A percentile compares a stretch with the other conserved stretches of the same genome.
phyloP scores from a whole-genome alignment of 2,888 invertebrate species.

The Caenorhabditis sinica region DNA sequence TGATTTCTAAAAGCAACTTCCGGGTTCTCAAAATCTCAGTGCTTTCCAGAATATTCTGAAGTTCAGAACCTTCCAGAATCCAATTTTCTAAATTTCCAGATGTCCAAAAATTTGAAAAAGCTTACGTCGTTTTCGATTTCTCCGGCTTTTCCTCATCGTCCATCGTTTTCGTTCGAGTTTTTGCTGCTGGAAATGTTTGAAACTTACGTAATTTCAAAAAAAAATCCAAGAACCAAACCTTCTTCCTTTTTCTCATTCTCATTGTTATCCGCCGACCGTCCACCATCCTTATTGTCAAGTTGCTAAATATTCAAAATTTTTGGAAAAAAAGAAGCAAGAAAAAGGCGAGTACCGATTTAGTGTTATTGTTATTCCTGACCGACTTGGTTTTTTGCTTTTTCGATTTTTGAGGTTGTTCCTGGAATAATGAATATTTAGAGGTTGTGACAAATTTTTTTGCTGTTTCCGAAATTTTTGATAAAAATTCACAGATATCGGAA shows the following conservation, averaged over 20 bases:
- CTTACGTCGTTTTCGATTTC: background rate
- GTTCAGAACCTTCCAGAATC: background rate
- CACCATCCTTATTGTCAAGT: background rate
- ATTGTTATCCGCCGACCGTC: background rate
- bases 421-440: background rate
- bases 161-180: background rate
- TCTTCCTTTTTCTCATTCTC: slow-evolving; percentile 3
- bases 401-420: background rate
- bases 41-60: background rate
- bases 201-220: background rate
- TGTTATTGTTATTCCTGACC: background rate
- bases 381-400: background rate
- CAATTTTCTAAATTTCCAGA: background rate
- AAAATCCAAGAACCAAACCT: background rate
- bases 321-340: background rate
- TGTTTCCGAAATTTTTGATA: background rate
- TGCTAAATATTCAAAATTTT: background rate
- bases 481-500: background rate
- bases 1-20: too few species aligned
- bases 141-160: background rate
- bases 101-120: background rate
- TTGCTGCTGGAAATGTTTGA: background rate
- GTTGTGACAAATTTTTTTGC: background rate
- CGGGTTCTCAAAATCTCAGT: too few species aligned
- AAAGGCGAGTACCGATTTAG: background rate